Conservation (phyloP, 2,113 vertebrate genomes). For the Junco hyemalis region DNA sequence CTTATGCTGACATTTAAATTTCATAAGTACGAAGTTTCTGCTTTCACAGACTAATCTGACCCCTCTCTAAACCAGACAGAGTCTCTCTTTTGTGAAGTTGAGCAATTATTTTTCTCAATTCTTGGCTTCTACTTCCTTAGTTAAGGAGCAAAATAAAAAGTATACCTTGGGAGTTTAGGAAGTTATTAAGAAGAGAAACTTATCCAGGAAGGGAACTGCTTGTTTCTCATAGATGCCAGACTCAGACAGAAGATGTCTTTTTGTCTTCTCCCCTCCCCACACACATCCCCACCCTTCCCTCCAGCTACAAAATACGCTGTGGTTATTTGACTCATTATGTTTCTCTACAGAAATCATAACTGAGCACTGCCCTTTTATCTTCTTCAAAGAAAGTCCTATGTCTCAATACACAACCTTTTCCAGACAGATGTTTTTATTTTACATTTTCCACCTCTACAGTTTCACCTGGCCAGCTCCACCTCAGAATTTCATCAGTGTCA, state of each 20-base stretch:
- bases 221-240: conserved; percentile 28
- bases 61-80: not conserved
- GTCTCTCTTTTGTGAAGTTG: conserved; percentile 37
- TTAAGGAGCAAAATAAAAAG: conserved; percentile 43
- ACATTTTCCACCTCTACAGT: not conserved
- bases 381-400: not conserved
- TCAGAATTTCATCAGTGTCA: not conserved
- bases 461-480: not conserved
- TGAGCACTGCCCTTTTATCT: not conserved
- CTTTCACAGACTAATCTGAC: conserved; percentile 6
- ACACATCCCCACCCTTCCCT: not conserved
- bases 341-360: not conserved
- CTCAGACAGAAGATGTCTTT: not conserved
- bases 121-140: conserved; percentile 46
- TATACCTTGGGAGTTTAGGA: conserved; percentile 39
- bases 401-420: not conserved
- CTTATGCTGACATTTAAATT: conserved; percentile 19
- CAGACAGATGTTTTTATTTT: not conserved
- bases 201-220: conserved; percentile 7
- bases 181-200: conserved; percentile 51
- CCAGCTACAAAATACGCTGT: not conserved
- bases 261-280: not conserved
- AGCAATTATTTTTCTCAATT: conserved; percentile 3
- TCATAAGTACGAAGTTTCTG: conserved; percentile 17
- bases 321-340: not conserved